Conservation (phyloP, 1,140 invertebrate species). For the Lethocerus indicus region DNA sequence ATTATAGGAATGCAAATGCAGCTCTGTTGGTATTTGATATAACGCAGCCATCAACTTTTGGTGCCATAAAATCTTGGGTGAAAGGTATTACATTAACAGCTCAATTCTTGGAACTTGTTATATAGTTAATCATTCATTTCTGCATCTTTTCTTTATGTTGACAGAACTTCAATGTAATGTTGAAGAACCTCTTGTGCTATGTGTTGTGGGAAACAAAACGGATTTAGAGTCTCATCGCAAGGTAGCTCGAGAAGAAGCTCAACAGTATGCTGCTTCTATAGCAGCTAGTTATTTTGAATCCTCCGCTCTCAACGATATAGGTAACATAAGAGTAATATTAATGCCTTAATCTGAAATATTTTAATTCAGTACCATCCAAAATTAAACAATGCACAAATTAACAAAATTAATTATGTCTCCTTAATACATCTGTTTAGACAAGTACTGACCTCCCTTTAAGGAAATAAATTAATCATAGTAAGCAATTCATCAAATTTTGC, state of each 20-base stretch:
- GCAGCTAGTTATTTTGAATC: conserved; percentile 70
- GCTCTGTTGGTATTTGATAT: conserved; percentile 18
- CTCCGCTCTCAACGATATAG: conserved; percentile 56
- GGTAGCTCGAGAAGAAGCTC: conserved; percentile 47
- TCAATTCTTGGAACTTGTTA: neutral
- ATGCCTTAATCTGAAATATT: neutral
- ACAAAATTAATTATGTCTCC: too few relatives aligned
- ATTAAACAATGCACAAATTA: too few relatives aligned
- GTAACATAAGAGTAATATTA: conserved; percentile 25
- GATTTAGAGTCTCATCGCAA: conserved; percentile 47
- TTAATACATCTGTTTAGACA: too few relatives aligned
- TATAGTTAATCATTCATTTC: neutral
- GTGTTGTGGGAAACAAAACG: conserved; percentile 71
- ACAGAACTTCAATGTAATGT: conserved; percentile 56
- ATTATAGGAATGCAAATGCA: conserved; percentile 78
- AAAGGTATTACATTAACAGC: conserved; percentile 24
- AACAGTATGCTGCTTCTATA: conserved; percentile 59
- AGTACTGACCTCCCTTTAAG: too few relatives aligned
- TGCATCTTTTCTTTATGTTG: conserved; percentile 11
- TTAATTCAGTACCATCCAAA: too few relatives aligned
- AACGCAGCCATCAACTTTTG: conserved; percentile 38
- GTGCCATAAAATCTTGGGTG: conserved; percentile 61
- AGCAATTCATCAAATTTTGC: too few relatives aligned
- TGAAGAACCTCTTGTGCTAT: conserved; percentile 51
- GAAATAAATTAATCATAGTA: too few relatives aligned